Base-by-base conservation (phyloP, 2,113 vertebrate genomes). In the Centropus bengalensis region DNA sequence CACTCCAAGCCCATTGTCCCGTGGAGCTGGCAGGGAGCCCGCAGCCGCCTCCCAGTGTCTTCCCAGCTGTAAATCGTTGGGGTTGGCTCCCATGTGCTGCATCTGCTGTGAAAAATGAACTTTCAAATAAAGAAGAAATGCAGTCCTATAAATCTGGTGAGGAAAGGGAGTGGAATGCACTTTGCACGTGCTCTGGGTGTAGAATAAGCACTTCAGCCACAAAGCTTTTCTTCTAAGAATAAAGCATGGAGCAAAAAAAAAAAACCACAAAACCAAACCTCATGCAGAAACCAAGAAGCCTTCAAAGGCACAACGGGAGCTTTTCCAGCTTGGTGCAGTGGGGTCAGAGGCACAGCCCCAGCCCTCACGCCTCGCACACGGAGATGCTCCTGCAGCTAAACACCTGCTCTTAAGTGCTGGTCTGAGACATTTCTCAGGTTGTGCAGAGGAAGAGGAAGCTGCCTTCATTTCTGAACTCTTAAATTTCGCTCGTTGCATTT, bases 401-500 rank as follows among this genome's bases (percentile, higher is more conserved):
- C 15, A 7, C 28, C 1, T 11, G 5, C 60, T 24, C 23, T 5
- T 5, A 8, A n/a, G 16, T 3, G 8, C 52, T 0, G 0, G 6
- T 11, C 24, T 42, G n/a, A 18, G 24, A 28, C 36, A 4, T 30
- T 52, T 44, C 8, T 22, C 64, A n/a, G 33, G 10, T 10, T 32
- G 23, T 21, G 30, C 28, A 16, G 59, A 42, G 36, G 28, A 36
- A 68, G 21, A 54, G 30, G 4, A 45, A 59, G 36, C 14, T 11
- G 44, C 74, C 17, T 40, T 49, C 15, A 62, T 56, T 85, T 56
- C 60, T 62, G 8, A 6, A 2, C 33, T 15, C n/a, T 26, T 58
- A 2, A 6, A 33, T 54, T 82, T 70, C 38, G 11, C 51, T 81
- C 51, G 1, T 69, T 73, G 10, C 30, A 27, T 44, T 42, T 47